Conservation (phyloP, 1,140 invertebrate species). For the Brachystomella parvula region DNA sequence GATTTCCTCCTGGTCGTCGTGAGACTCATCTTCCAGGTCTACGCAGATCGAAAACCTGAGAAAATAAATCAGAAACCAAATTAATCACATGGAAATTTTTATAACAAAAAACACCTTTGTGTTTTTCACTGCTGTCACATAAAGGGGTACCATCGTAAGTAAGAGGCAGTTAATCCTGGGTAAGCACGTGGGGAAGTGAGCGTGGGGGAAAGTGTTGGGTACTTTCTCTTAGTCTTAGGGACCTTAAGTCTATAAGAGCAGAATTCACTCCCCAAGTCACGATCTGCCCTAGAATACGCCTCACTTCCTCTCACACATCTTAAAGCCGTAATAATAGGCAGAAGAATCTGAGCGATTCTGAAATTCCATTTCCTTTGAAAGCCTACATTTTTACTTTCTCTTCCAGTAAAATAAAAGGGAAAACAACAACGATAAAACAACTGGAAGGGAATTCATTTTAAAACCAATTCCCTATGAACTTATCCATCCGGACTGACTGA, state of each 20-base stretch:
- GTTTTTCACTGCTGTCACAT: background rate
- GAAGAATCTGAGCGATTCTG: background rate
- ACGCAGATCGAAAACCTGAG: constrained; percentile 33
- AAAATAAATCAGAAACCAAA: constrained; percentile 4
- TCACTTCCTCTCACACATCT: background rate
- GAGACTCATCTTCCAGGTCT: constrained; percentile 16
- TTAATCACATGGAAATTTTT: background rate
- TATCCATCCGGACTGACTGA: too few relatives aligned
- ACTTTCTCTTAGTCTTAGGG: background rate
- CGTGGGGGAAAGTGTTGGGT: background rate
- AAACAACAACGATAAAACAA: background rate
- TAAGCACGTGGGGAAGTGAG: background rate
- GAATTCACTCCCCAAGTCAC: background rate
- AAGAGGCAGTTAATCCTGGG: too few relatives aligned
- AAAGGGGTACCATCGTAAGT: background rate
- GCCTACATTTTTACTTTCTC: background rate
- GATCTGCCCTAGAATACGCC: too few relatives aligned
- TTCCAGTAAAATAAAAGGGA: background rate
- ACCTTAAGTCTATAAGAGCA: background rate
- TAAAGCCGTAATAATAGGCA: background rate
- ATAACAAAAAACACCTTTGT: background rate
- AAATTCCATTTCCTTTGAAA: background rate
- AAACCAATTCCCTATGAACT: too few relatives aligned
- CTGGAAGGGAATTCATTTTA: background rate
- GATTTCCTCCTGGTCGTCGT: constrained; percentile 11